Evolutionary conservation across 2,888 invertebrate species (phyloP).

Genomic region (Himalopsyche tibetana): DNA sequence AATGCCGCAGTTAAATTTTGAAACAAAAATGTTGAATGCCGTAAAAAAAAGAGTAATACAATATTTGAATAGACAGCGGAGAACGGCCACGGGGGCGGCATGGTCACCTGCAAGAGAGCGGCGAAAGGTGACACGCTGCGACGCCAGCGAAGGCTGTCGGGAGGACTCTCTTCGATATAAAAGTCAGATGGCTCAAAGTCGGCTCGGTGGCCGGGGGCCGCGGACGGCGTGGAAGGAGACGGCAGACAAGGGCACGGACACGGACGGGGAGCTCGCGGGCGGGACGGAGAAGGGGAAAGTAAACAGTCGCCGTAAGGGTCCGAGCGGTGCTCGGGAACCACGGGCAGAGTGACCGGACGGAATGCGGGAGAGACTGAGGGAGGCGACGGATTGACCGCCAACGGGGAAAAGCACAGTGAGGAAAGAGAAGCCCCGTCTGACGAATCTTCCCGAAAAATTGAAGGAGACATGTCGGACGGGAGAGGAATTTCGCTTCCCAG

Average conservation of each 20-base stretch:
- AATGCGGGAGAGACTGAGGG: not conserved
- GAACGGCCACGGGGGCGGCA: not conserved
- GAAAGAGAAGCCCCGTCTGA: not conserved
- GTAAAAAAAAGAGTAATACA: not conserved
- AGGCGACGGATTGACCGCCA: not conserved
- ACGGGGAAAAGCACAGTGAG: not conserved
- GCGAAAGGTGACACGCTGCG: slow-evolving; percentile 67
- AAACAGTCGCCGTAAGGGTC: slow-evolving; percentile 59
- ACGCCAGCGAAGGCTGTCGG: slow-evolving; percentile 85
- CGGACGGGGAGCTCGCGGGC: slow-evolving; percentile 64
- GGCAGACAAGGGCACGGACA: slow-evolving; percentile 66
- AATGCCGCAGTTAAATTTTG: too few species aligned
- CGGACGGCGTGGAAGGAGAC: slow-evolving; percentile 68
- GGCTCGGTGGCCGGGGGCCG: slow-evolving; percentile 66
- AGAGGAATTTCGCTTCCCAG: slow-evolving; percentile 67
- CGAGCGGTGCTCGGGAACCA: slow-evolving; percentile 66
- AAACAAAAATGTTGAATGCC: not conserved
- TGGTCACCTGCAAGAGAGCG: slow-evolving; percentile 71
- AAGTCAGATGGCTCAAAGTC: slow-evolving; percentile 90
- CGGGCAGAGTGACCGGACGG: not conserved
- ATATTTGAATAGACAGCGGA: slow-evolving; percentile 18
- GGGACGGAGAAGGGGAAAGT: slow-evolving; percentile 55
- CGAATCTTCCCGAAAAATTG: not conserved
- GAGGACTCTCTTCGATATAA: slow-evolving; percentile 93
- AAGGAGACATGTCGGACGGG: slow-evolving; percentile 54